Conservation (phyloP, 2,797 vertebrate species). For the Spatula versicolor region DNA sequence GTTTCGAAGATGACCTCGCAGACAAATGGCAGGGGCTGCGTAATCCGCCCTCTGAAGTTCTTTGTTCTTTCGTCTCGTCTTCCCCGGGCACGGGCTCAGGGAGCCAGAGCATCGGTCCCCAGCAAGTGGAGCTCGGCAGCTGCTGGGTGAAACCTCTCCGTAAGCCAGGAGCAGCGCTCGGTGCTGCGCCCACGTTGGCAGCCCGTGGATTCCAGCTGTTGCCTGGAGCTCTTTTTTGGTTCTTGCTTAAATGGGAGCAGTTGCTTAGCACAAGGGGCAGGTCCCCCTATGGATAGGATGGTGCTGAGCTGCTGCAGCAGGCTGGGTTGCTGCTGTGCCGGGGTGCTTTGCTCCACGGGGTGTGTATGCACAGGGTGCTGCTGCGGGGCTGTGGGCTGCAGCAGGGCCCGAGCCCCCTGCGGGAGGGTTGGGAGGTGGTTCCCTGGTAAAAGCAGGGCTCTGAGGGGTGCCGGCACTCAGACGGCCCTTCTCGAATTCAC, state of each 20-base stretch:
- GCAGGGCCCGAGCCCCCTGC: not conserved
- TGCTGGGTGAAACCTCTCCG: not conserved
- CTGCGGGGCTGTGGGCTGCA: not conserved
- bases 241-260: conserved; percentile 27
- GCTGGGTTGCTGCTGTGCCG: not conserved
- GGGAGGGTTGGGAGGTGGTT: not conserved
- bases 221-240: conserved; percentile 39
- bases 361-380: not conserved
- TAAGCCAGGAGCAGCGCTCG: not conserved
- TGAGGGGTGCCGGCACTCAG: not conserved
- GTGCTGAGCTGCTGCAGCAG: not conserved
- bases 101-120: not conserved
- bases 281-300: not conserved
- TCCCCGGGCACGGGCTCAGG: not conserved
- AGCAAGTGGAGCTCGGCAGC: not conserved
- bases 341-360: not conserved
- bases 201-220: conserved; percentile 5
- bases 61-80: conserved; percentile 32
- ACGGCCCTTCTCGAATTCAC: not conserved
- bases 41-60: conserved; percentile 45
- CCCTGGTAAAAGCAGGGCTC: not conserved
- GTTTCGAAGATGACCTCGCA: conserved; percentile 38
- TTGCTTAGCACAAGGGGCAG: not conserved
- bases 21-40: not conserved
- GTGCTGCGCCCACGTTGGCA: not conserved